Base-by-base conservation (phyloP, 2,888 invertebrate genomes). In the Cryptocephalus primarius region DNA sequence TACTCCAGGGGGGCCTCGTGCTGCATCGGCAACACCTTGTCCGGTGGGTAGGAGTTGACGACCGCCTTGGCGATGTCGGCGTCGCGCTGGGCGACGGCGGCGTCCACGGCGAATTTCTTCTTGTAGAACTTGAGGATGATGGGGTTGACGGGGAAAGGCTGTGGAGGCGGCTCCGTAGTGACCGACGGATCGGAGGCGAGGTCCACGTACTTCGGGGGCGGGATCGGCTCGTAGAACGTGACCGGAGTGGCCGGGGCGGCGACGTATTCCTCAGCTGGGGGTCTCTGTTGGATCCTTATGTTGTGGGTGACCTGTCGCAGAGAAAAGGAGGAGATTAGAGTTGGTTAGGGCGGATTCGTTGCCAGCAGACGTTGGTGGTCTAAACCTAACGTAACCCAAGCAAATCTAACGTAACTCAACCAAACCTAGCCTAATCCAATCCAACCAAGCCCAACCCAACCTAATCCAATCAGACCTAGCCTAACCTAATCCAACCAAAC, bases 81-180 rank as follows among this genome's bases (percentile, higher is more conserved):
- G 45, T 50, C 44, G 11, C 47, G 33, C 40, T 51, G 40, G 39
- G 53, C 50, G 11, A 38, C 38, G 9, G 42, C 49, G 1, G 63
- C 64, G 45, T 64, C 63, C 14, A 53, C 49, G 9, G 53, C 44
- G 44, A 63, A 63, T 49, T 63, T 63, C 40, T 57, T 55, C 31
- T 50, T 52, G 45, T 56, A 63, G 49, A 56, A 62, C n/a, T 58
- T 52, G n/a, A 61, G 45, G n/a, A 63, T 34, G 8, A 56, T 51
- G 9, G 48, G 48, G 43, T 52, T 53, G 2, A 50, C 53, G 22
- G 22, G 22, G 22, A 22, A 22, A 2, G 22, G 22, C 22, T 22
- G 22, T 4, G 22, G 22, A 22, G 22, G 22, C 22, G 22, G 22
- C 22, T 22, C 22, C 22, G 22, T 22, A 2, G 22, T 22, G 22